These are phyloP conservation scores for Cavia porcellus DNA, from an alignment of 2,113 vertebrate genomes.

Conservation along the genomic window DNA sequence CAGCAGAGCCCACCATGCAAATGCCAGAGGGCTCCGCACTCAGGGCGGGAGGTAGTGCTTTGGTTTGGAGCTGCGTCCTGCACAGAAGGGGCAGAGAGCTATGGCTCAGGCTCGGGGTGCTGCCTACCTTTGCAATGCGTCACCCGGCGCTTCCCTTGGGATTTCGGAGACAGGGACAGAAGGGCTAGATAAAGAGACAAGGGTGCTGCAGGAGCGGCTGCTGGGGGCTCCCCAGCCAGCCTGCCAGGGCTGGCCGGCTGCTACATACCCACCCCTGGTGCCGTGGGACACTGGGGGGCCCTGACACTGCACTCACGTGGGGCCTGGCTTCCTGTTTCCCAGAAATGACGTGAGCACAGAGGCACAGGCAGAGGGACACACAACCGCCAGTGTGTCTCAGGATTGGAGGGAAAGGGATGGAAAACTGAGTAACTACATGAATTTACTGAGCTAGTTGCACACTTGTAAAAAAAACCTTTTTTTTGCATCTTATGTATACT, in stretches of 20 bases:
- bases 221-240: conserved; percentile 21
- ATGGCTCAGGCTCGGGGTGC: conserved; percentile 83
- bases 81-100: conserved; percentile 84
- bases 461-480: neutral
- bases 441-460: neutral
- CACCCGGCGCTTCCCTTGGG: conserved; percentile 98
- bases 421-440: neutral
- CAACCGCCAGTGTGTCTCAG: neutral
- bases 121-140: conserved; percentile 99
- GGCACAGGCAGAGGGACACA: neutral
- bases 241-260: neutral
- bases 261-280: neutral
- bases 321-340: neutral
- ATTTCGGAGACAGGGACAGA: conserved; percentile 97
- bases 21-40: conserved; percentile 46
- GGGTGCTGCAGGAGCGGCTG: conserved; percentile 82
- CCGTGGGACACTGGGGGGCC: neutral
- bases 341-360: neutral
- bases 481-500: neutral
- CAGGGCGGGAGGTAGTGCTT: neutral
- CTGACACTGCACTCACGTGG: neutral
- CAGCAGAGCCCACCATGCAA: conserved; percentile 63
- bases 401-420: neutral
- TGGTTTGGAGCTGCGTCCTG: conserved; percentile 9
- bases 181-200: conserved; percentile 91